Evolutionary conservation across 2,113 vertebrate genomes (phyloP).

Genomic region (Leptosomus discolor): DNA sequence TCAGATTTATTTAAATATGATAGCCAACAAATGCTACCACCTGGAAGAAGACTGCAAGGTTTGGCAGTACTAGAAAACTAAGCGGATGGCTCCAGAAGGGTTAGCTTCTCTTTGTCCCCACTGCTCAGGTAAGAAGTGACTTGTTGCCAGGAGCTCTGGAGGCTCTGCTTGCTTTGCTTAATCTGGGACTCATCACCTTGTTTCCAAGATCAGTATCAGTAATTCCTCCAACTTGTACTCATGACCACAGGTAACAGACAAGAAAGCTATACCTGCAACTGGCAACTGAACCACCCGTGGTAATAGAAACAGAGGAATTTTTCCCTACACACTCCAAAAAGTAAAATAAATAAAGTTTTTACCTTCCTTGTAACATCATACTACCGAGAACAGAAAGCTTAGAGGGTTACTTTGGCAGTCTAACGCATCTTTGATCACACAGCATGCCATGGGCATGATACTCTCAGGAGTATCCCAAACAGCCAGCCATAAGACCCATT

Average conservation of each 20-base stretch:
- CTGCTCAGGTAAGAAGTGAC: background rate
- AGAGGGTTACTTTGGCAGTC: background rate
- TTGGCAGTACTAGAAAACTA: background rate
- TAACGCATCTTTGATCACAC: background rate
- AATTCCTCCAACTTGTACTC: background rate
- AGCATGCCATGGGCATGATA: background rate
- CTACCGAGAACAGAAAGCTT: background rate
- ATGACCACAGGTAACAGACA: background rate
- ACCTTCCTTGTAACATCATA: background rate
- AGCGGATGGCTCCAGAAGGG: accelerated
- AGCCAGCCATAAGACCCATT: background rate
- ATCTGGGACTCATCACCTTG: background rate
- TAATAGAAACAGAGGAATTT: background rate
- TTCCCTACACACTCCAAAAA: background rate
- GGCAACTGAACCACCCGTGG: background rate
- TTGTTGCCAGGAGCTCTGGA: background rate
- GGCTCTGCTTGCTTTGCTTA: background rate
- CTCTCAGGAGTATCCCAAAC: background rate
- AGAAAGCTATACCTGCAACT: background rate
- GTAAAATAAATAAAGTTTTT: background rate
- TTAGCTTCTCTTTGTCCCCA: background rate
- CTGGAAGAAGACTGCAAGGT: background rate
- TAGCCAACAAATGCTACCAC: background rate
- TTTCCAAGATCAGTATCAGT: background rate
- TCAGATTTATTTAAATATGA: background rate